Conservation (phyloP, 2,888 invertebrate species). For the Tipula helvola region DNA sequence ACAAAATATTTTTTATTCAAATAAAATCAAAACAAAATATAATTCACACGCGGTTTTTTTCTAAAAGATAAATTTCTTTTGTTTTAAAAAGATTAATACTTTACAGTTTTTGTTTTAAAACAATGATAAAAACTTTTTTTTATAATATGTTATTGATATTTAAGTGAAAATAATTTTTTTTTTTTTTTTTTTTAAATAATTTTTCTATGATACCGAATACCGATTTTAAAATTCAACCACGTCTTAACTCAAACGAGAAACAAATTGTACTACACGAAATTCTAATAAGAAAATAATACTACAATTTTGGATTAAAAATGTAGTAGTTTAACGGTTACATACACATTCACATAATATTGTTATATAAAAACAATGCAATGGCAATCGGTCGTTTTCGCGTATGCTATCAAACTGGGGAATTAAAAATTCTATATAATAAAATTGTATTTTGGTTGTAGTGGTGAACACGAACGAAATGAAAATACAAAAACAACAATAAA, state of each 20-base stretch:
- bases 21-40: not conserved
- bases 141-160: not conserved
- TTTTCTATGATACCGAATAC: not conserved
- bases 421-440: not conserved
- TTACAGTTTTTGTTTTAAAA: not conserved
- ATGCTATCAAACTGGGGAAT: not conserved
- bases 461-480: not conserved
- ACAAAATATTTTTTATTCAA: not conserved
- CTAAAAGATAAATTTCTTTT: not conserved
- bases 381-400: not conserved
- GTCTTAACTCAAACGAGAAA: not conserved
- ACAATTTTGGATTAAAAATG: not conserved
- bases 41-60: not conserved
- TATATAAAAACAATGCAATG: not conserved
- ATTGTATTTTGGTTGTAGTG: not conserved
- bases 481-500: not conserved
- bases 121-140: not conserved
- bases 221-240: not conserved
- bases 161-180: not conserved
- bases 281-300: not conserved
- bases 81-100: not conserved
- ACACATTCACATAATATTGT: not conserved
- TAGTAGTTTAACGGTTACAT: not conserved
- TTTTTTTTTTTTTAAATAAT: not conserved
- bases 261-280: not conserved